Evolutionary conservation across 1,140 invertebrate species (phyloP).

Genomic region (Coptotermes formosanus): DNA sequence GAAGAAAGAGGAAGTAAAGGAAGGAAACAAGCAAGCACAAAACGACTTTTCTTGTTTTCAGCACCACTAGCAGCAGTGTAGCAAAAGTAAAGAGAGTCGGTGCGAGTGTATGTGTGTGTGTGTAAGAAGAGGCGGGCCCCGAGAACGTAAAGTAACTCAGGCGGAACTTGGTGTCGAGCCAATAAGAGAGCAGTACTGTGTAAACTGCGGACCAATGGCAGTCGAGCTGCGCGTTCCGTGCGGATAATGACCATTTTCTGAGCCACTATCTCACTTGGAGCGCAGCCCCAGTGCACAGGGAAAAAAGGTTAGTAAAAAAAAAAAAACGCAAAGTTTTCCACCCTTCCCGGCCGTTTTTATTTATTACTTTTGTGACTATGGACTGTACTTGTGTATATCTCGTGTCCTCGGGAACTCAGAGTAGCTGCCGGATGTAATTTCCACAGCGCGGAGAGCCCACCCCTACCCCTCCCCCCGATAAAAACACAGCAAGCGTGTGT

Average conservation of each 20-base stretch:
- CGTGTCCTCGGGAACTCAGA: background rate
- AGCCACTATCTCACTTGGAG: slow-evolving; percentile 19
- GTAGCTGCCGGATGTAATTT: slow-evolving; percentile 12
- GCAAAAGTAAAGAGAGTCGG: slow-evolving; percentile 23
- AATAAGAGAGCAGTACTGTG: slow-evolving; percentile 25
- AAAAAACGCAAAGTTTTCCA: background rate
- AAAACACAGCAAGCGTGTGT: background rate
- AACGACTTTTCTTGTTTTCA: slow-evolving; percentile 21
- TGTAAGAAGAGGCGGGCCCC: slow-evolving; percentile 22
- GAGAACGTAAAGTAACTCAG: slow-evolving; percentile 29
- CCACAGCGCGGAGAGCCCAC: background rate
- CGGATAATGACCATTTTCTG: slow-evolving; percentile 31
- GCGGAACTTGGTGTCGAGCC: slow-evolving; percentile 30
- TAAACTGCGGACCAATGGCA: slow-evolving; percentile 27
- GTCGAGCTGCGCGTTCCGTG: slow-evolving; percentile 31
- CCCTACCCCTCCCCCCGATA: background rate
- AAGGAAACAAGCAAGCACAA: slow-evolving; percentile 21
- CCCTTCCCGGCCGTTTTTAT: slow-evolving; percentile 26
- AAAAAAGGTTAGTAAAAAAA: background rate
- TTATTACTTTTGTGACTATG: slow-evolving; percentile 33
- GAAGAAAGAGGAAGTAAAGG: background rate
- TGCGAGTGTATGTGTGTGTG: background rate
- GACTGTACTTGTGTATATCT: slow-evolving; percentile 20
- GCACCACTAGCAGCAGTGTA: background rate
- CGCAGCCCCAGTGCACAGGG: background rate